Evolutionary conservation across 1,140 invertebrate species (phyloP), one percentile per base, ranked within the genome.

Genomic region (Tachypleus tridentatus): DNA sequence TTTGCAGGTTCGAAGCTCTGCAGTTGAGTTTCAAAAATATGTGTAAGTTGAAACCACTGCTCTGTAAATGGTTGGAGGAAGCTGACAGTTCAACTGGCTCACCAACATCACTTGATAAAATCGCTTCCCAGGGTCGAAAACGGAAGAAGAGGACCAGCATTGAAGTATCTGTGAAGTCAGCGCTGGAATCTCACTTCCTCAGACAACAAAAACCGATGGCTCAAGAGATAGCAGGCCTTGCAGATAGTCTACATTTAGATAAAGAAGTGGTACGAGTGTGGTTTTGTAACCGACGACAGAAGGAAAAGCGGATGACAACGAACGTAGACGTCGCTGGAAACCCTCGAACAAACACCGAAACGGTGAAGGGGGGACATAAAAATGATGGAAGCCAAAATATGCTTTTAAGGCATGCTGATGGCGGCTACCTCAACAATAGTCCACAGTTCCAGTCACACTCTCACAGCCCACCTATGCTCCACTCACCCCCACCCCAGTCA

Each of bases 21-120:
- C 97, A 99, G 77, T 81, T 99, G 70, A 97, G 93, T 79, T 99
- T 99, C 82, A 99, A 99, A 79, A 99, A 99, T 78, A 99, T 99
- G 97, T 99, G 96, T 83, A 99, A 99, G 79, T 81, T 99, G 76
- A 99, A 98, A 80, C 97, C 97, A 51, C 80, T 99, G 67, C 82
- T 99, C 58, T 93, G 97, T 76, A 99, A 99, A 80, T 99, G 97
- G 97, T 82, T 99, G 51, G 96, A 99, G 78, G 97, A 99, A 77
- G 97, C 97, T 7, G 97, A 99, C 75, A 95, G 91, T 65, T 95
- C 93, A 67, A 98, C 93, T 51, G 96, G 95, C 29, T 96, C 93
- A 68, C 93, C 95, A n/a, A 97, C 94, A n/a, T 93, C 88, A 74
- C 97, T 97, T 78, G 95, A 98, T 78, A 98, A 98, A 81, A 97